A percentile compares a stretch with the other conserved stretches of the same genome.
These are phyloP conservation scores for Panorpa germanica DNA, from an alignment of 2,888 invertebrate species.

Conservation along the genomic window DNA sequence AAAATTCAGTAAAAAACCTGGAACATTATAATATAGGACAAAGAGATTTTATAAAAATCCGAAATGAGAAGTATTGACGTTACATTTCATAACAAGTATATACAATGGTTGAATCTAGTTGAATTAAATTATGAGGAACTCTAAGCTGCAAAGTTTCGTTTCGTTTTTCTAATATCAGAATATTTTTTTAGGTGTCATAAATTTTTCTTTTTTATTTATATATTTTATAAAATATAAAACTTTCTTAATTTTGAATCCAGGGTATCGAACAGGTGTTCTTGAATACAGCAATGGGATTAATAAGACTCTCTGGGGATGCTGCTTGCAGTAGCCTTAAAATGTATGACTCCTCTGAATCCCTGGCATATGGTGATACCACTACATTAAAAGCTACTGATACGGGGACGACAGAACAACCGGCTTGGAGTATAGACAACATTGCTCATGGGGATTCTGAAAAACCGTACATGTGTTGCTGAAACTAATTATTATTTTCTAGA, in stretches of 20 bases:
- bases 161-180: not conserved
- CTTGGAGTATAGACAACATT: conserved; percentile 42
- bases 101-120: not conserved
- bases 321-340: conserved; percentile 33
- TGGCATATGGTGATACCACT: conserved; percentile 19
- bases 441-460: conserved; percentile 46
- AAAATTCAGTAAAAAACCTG: no score
- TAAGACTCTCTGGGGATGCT: conserved; percentile 30
- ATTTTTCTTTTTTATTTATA: conserved; percentile 2
- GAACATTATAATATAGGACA: no score
- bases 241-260: conserved; percentile 18
- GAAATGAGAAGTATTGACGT: not conserved
- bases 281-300: conserved; percentile 39
- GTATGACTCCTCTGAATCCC: conserved; percentile 34
- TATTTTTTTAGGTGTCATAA: no score
- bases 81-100: conserved; percentile 1
- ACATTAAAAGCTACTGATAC: conserved; percentile 33
- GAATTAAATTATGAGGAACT: not conserved
- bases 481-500: conserved; percentile 18
- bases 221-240: conserved; percentile 1
- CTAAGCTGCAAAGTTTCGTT: conserved; percentile 1
- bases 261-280: conserved; percentile 59
- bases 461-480: conserved; percentile 39
- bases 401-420: conserved; percentile 40
- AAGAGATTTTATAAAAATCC: no score